phyloP scores from a whole-genome alignment of 1,140 invertebrate genomes.

The Drosophila murphyi region DNA sequence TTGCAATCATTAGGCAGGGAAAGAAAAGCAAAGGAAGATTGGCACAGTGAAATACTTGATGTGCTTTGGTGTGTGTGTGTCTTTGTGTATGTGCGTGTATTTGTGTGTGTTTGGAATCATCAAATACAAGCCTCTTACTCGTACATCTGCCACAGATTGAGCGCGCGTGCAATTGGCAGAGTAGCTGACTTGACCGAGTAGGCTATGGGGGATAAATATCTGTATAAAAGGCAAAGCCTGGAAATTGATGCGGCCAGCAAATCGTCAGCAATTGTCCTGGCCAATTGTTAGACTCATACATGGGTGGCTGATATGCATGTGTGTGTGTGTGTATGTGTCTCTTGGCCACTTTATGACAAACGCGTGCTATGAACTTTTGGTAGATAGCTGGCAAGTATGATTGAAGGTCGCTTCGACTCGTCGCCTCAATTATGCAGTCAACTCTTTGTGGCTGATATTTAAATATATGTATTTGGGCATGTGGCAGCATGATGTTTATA shows the following conservation, averaged over 20 bases:
- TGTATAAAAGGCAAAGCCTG: slow-evolving; percentile 27
- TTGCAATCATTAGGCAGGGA: slow-evolving; percentile 67
- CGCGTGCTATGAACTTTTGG: slow-evolving; percentile 61
- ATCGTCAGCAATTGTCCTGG: slow-evolving; percentile 67
- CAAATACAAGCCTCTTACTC: slow-evolving; percentile 47
- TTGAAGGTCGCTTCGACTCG: slow-evolving; percentile 48
- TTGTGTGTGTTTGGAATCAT: slow-evolving; percentile 56
- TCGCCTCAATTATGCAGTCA: slow-evolving; percentile 71
- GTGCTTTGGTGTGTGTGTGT: background rate
- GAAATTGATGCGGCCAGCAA: slow-evolving; percentile 52
- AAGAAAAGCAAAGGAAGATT: slow-evolving; percentile 18
- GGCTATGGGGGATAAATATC: slow-evolving; percentile 15
- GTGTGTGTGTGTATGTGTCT: background rate
- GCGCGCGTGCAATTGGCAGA: slow-evolving; percentile 45
- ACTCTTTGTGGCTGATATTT: slow-evolving; percentile 72
- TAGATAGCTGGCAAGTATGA: slow-evolving; percentile 37
- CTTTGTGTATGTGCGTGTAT: background rate
- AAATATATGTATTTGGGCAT: slow-evolving; percentile 57
- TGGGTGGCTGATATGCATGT: background rate
- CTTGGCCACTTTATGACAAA: slow-evolving; percentile 30
- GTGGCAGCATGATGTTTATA: slow-evolving; percentile 68
- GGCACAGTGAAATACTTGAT: slow-evolving; percentile 10
- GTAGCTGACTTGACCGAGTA: background rate
- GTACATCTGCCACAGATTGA: slow-evolving; percentile 52
- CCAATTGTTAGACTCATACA: slow-evolving; percentile 52